A percentile compares a stretch with the other conserved stretches of the same genome.
Evolutionary conservation across 2,888 invertebrate genomes (phyloP).

Genomic region (Eugnorisma glareosa): DNA sequence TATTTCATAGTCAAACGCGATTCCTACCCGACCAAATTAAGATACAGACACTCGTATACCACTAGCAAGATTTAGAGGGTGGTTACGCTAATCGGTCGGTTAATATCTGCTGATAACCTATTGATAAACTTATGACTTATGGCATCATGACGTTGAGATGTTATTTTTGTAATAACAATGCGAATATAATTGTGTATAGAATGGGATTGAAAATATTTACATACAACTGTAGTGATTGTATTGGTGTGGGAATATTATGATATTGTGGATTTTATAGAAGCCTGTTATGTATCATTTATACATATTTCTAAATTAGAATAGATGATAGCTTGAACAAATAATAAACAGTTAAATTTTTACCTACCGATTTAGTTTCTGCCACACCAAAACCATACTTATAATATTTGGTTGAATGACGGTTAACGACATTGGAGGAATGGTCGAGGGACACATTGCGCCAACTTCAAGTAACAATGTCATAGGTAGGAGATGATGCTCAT

Average conservation of each 20-base stretch:
- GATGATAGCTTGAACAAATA: not conserved
- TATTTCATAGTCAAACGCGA: slow-evolving; percentile 44
- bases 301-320: not conserved
- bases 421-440: not conserved
- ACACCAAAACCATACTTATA: not conserved
- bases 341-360: not conserved
- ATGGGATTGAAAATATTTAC: slow-evolving; percentile 32
- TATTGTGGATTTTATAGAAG: not conserved
- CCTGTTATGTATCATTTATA: not conserved
- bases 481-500: not conserved
- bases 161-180: slow-evolving; percentile 58
- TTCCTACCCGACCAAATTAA: slow-evolving; percentile 34
- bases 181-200: not conserved
- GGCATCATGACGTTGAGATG: slow-evolving; percentile 44
- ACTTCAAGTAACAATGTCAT: too few relatives aligned
- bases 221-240: not conserved
- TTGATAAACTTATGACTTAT: slow-evolving; percentile 59
- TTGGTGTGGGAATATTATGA: not conserved
- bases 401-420: not conserved
- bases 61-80: not conserved
- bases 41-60: not conserved
- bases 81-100: slow-evolving; percentile 25
- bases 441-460: not conserved
- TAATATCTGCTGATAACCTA: slow-evolving; percentile 57
- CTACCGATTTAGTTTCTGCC: not conserved